Conservation (phyloP, 2,797 vertebrate genomes). For the Scyliorhinus canicula region DNA sequence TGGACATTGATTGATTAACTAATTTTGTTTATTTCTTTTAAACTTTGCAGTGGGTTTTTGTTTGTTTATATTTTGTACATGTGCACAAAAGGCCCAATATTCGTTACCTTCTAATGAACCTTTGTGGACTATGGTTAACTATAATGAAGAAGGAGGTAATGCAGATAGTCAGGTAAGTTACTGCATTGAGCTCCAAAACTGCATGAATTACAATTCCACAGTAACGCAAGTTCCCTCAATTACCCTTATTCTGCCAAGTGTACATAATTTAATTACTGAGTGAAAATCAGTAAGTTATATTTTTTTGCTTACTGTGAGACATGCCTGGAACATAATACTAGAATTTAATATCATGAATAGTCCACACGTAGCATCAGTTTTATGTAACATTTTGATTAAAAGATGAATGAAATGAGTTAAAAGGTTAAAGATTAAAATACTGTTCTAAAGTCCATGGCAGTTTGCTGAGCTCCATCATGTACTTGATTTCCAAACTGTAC, state of each 20-base stretch:
- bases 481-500: not conserved
- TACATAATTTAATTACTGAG: not conserved
- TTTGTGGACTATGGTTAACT: not conserved
- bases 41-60: slow-evolving; percentile 24
- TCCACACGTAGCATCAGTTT: not conserved
- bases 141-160: not conserved
- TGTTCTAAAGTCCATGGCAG: not conserved
- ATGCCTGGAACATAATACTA: not conserved
- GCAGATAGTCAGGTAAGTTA: not conserved
- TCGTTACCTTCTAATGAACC: not conserved
- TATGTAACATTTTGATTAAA: not conserved
- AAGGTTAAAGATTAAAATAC: not conserved
- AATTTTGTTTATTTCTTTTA: not conserved
- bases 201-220: not conserved
- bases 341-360: not conserved
- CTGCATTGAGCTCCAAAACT: not conserved
- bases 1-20: not conserved
- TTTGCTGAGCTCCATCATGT: not conserved
- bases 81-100: not conserved
- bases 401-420: not conserved
- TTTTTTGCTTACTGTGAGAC: no score
- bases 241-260: not conserved
- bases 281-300: not conserved
- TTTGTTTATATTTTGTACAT: not conserved
- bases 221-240: not conserved